Percentiles rank a stretch among this genome's conserved stretches.
These are phyloP conservation scores for Hyperopisus bebe DNA, from an alignment of 2,113 vertebrate species.

Conservation along the genomic window DNA sequence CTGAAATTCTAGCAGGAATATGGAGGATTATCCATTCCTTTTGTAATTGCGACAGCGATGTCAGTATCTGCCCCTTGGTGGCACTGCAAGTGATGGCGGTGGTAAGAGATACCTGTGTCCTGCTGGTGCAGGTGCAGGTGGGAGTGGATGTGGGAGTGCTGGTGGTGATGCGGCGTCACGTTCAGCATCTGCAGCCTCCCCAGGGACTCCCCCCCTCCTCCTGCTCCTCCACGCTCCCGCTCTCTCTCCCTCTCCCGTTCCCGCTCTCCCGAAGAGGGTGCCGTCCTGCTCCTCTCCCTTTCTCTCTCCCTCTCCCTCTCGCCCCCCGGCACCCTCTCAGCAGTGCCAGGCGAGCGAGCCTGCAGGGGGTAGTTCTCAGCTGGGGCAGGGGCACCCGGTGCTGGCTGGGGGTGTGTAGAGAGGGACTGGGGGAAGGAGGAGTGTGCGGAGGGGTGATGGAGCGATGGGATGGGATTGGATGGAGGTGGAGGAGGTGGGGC, in stretches of 20 bases:
- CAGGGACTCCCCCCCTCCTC: constrained; percentile 81
- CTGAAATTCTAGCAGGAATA: background rate
- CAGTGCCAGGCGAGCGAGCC: constrained; percentile 55
- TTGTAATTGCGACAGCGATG: background rate
- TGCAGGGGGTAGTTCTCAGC: constrained; percentile 68
- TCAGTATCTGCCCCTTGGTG: background rate
- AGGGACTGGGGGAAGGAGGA: constrained; percentile 58
- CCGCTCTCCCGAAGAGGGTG: constrained; percentile 60
- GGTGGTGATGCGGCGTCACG: constrained; percentile 96
- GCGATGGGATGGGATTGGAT: constrained; percentile 35
- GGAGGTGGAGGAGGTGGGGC: constrained; percentile 54
- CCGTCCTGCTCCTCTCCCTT: constrained; percentile 64
- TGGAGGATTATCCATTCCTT: background rate
- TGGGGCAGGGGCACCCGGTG: constrained; percentile 46
- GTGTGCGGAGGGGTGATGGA: constrained; percentile 54
- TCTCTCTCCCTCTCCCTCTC: constrained; percentile 46
- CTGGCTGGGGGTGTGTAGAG: constrained; percentile 57
- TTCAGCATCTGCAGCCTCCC: constrained; percentile 96
- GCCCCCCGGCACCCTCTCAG: constrained; percentile 50
- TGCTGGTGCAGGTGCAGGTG: constrained; percentile 98
- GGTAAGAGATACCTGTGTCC: constrained; percentile 83
- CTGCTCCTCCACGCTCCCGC: constrained; percentile 70
- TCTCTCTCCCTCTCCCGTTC: constrained; percentile 58
- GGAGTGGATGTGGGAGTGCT: constrained; percentile 98
- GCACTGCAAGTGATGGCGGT: constrained; percentile 22